Conservation (phyloP, 1,140 invertebrate species). For the Pseudomyrmex pallidus region DNA sequence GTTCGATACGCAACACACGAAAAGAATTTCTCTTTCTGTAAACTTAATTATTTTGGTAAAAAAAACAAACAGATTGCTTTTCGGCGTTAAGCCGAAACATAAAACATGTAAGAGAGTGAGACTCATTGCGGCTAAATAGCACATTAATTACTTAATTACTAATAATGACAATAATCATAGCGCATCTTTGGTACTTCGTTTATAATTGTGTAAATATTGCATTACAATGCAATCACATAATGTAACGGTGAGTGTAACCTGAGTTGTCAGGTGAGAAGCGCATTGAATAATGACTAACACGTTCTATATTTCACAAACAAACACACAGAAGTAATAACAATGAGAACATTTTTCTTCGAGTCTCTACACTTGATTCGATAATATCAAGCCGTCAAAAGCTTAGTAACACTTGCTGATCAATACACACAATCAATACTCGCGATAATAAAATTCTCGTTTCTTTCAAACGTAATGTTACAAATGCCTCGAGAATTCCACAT, state of each 20-base stretch:
- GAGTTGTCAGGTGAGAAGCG: neutral
- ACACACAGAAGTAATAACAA: conserved; percentile 42
- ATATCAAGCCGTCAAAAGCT: conserved; percentile 58
- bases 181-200: neutral
- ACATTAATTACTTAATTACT: neutral
- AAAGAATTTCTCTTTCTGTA: neutral
- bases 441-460: conserved; percentile 43
- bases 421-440: conserved; percentile 10
- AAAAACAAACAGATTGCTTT: too few relatives aligned
- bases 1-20: neutral
- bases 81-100: neutral
- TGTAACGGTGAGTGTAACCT: too few relatives aligned
- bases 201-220: too few relatives aligned
- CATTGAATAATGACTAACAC: conserved; percentile 18
- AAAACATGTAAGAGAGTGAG: neutral
- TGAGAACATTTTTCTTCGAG: conserved; percentile 10
- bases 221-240: neutral
- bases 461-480: neutral
- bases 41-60: neutral
- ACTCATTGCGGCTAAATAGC: neutral
- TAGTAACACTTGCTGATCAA: conserved; percentile 52
- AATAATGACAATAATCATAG: neutral
- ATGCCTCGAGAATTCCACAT: conserved; percentile 39
- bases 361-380: conserved; percentile 37
- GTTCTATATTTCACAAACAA: conserved; percentile 30